Percentiles rank a stretch among this genome's conserved stretches.
phyloP scores from a whole-genome alignment of 2,888 invertebrate genomes.

The Scaptomyza polygonia region DNA sequence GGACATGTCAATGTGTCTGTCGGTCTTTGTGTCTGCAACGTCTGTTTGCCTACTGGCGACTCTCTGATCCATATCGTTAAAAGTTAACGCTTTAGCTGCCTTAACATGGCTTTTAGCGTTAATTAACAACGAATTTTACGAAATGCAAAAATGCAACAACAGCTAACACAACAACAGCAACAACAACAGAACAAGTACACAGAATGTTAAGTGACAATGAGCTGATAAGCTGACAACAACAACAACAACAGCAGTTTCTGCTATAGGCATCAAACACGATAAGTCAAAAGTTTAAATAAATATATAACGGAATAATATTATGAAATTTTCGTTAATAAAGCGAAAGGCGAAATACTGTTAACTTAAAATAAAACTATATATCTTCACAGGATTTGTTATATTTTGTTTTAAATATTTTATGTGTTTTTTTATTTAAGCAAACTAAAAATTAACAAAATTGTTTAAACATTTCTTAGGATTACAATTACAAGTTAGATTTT shows the following conservation, averaged over 20 bases:
- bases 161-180: slow-evolving; percentile 31
- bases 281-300: slow-evolving; percentile 44
- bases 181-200: slow-evolving; percentile 46
- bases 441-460: slow-evolving; percentile 72
- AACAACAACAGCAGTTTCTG: slow-evolving; percentile 31
- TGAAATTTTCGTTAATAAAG: too few species aligned
- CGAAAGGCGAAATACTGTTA: too few species aligned
- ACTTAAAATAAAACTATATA: too few species aligned
- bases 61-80: slow-evolving; percentile 75
- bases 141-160: slow-evolving; percentile 58
- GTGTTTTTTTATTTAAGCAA: slow-evolving; percentile 67
- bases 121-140: slow-evolving; percentile 78
- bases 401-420: slow-evolving; percentile 35
- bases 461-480: slow-evolving; percentile 64
- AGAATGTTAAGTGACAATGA: slow-evolving; percentile 64
- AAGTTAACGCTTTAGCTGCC: slow-evolving; percentile 80
- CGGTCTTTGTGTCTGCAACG: too few species aligned
- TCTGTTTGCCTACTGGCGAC: slow-evolving; percentile 52
- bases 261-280: slow-evolving; percentile 42
- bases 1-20: slow-evolving; percentile 75
- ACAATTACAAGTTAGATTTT: slow-evolving; percentile 24
- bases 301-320: slow-evolving; percentile 14
- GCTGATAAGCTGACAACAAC: slow-evolving; percentile 62
- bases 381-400: neutral
- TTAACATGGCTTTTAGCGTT: slow-evolving; percentile 81